phyloP scores from a whole-genome alignment of 2,113 vertebrate genomes.

The Rhinoptilus africanus region DNA sequence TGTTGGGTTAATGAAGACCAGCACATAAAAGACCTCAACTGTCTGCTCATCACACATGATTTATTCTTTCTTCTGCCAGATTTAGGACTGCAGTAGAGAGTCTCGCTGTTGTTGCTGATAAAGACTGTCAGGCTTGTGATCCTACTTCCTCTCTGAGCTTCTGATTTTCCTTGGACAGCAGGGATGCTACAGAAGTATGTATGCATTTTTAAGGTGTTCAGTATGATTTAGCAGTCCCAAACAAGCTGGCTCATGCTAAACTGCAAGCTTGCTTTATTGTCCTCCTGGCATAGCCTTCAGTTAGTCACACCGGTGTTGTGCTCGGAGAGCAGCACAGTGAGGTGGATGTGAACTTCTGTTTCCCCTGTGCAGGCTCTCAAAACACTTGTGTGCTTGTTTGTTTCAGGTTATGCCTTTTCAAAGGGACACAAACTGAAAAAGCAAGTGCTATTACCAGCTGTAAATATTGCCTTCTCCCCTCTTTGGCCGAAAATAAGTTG shows the following conservation, averaged over 20 bases:
- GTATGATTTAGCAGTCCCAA: not conserved
- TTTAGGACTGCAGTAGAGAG: not conserved
- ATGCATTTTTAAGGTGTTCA: not conserved
- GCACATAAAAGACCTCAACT: not conserved
- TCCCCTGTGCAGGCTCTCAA: not conserved
- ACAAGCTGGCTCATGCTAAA: not conserved
- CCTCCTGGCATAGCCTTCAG: not conserved
- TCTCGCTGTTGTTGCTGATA: not conserved
- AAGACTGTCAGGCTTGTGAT: not conserved
- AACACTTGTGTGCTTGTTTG: not conserved
- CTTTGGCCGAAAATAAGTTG: not conserved
- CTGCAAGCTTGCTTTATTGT: not conserved
- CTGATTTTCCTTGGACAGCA: not conserved
- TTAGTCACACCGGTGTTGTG: not conserved
- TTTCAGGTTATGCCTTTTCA: not conserved
- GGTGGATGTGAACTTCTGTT: not conserved
- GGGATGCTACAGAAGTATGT: not conserved
- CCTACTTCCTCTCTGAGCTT: not conserved
- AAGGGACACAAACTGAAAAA: not conserved
- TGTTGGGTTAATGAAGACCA: not conserved
- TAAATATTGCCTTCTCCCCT: not conserved
- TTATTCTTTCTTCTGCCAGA: not conserved
- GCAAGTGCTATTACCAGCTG: not conserved
- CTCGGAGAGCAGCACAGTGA: accelerated
- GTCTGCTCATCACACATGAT: not conserved